A percentile compares a stretch with the other conserved stretches of the same genome.
Conservation (phyloP, 2,888 invertebrate genomes). For the Drosophila peninsularis region DNA sequence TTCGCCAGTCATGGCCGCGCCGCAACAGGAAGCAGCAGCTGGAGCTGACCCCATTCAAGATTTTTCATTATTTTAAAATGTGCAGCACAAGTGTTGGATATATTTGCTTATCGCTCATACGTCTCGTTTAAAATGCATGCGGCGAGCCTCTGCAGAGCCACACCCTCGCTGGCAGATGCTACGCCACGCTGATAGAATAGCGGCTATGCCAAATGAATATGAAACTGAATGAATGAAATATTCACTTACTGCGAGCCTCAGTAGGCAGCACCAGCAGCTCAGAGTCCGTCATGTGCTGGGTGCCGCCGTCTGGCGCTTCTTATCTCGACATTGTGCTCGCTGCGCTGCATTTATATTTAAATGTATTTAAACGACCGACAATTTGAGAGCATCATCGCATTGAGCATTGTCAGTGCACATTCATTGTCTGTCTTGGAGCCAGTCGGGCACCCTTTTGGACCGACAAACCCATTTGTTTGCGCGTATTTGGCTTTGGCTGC, state of each 20-base stretch:
- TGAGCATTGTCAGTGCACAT: conserved; percentile 69
- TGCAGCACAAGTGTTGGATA: conserved; percentile 68
- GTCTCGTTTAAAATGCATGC: conserved; percentile 51
- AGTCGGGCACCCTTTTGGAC: conserved; percentile 28
- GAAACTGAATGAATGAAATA: conserved; percentile 73
- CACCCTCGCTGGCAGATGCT: conserved; percentile 29
- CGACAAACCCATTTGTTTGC: conserved; percentile 70
- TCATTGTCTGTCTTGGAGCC: conserved; percentile 58
- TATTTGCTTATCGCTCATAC: conserved; percentile 66
- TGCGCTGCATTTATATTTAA: conserved; percentile 73
- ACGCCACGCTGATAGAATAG: conserved; percentile 62
- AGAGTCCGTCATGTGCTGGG: conserved; percentile 19
- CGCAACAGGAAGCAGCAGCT: background rate
- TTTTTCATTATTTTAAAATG: conserved; percentile 73
- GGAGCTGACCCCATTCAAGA: conserved; percentile 27
- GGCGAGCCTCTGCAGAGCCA: conserved; percentile 45
- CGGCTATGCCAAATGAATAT: conserved; percentile 62
- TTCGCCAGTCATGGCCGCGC: conserved; percentile 11
- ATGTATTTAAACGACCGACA: conserved; percentile 80
- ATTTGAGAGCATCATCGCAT: conserved; percentile 71
- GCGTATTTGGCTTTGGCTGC: conserved; percentile 73
- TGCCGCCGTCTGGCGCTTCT: conserved; percentile 29
- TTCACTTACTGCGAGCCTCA: conserved; percentile 56
- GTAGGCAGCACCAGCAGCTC: conserved; percentile 23
- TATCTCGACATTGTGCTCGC: conserved; percentile 37